These are phyloP conservation scores for Anolis apletophallus DNA, from an alignment of 2,797 vertebrate genomes.

Conservation along the genomic window DNA sequence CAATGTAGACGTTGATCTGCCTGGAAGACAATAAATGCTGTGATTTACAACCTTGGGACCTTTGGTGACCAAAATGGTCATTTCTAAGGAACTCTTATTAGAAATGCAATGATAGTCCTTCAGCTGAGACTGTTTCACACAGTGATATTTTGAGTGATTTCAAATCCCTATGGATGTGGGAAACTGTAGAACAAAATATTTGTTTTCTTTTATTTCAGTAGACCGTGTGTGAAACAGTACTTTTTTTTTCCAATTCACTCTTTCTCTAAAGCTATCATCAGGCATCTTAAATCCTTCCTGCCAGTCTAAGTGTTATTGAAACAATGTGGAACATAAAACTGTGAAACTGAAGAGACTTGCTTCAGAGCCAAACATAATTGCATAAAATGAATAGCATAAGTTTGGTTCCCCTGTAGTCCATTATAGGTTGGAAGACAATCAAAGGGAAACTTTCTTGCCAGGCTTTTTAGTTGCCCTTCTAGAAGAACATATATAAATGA, in stretches of 20 bases:
- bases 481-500: conserved; percentile 51
- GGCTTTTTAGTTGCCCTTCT: conserved; percentile 41
- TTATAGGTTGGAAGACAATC: conserved; percentile 71
- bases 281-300: conserved; percentile 44
- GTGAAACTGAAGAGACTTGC: conserved; percentile 35
- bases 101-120: background rate
- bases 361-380: conserved; percentile 62
- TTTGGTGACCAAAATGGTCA: too few relatives aligned
- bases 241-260: conserved; percentile 43
- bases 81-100: too few relatives aligned
- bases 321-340: conserved; percentile 45
- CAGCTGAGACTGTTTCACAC: background rate
- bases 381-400: conserved; percentile 55
- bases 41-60: too few relatives aligned
- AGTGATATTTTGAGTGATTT: background rate
- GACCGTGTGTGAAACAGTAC: conserved; percentile 16
- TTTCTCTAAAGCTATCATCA: conserved; percentile 55
- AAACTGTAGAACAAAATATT: background rate
- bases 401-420: conserved; percentile 67
- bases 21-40: too few relatives aligned
- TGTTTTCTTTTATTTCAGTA: background rate
- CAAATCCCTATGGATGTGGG: fast-evolving
- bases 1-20: too few relatives aligned
- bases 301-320: conserved; percentile 32
- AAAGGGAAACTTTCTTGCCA: conserved; percentile 64